Percentiles rank a stretch among this genome's conserved stretches.
phyloP scores from a whole-genome alignment of 1,140 invertebrate species.

The Mactra quadrangularis region DNA sequence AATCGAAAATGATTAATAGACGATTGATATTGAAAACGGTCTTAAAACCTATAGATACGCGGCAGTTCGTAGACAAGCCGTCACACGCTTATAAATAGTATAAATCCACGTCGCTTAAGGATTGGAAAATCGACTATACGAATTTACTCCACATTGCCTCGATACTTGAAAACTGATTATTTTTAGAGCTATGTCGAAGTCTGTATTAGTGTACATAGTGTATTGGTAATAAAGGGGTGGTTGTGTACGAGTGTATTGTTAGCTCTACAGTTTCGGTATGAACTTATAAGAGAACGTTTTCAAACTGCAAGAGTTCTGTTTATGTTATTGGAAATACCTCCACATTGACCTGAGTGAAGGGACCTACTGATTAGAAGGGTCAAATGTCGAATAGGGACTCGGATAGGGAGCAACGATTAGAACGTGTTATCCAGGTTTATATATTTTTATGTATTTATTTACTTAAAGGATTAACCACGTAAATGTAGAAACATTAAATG shows the following conservation, averaged over 20 bases:
- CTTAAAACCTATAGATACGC: background rate
- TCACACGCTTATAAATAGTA: background rate
- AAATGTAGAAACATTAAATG: too few relatives aligned
- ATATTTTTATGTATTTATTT: slow-evolving; percentile 4
- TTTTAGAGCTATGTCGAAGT: slow-evolving; percentile 38
- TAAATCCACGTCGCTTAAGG: slow-evolving; percentile 10
- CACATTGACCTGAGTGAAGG: too few relatives aligned
- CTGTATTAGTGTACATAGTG: slow-evolving; percentile 8
- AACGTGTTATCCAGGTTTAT: slow-evolving; percentile 61
- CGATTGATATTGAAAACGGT: slow-evolving; percentile 21
- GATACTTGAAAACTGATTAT: slow-evolving; percentile 3
- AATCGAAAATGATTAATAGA: background rate
- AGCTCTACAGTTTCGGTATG: slow-evolving; percentile 15
- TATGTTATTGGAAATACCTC: too few relatives aligned
- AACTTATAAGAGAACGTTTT: too few relatives aligned
- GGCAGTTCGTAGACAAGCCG: background rate
- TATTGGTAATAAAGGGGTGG: slow-evolving; percentile 10
- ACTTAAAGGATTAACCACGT: too few relatives aligned
- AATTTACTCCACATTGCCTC: background rate
- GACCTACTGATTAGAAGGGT: background rate
- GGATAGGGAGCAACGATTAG: slow-evolving; percentile 55
- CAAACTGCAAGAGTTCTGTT: too few relatives aligned
- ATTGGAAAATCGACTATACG: slow-evolving; percentile 24
- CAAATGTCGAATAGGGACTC: slow-evolving; percentile 56
- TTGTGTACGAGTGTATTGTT: background rate